A percentile compares a stretch with the other conserved stretches of the same genome.
Evolutionary conservation across 1,140 invertebrate species (phyloP).

Genomic region (Ceratoteleas bidentatus): DNA sequence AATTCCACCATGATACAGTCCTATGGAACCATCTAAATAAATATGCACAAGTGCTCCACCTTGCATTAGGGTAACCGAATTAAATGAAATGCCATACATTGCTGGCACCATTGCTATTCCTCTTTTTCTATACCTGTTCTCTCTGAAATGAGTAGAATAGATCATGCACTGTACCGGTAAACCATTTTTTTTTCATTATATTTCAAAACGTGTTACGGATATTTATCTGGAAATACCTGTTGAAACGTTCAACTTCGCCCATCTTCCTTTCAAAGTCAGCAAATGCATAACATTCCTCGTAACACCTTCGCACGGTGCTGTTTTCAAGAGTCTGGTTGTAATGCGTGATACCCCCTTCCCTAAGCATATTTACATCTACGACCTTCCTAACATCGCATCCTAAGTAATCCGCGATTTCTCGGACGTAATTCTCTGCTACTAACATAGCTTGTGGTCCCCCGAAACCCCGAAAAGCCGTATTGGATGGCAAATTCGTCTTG

Average conservation of each 20-base stretch:
- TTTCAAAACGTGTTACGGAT: too few relatives aligned
- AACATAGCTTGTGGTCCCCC: slow-evolving; percentile 95
- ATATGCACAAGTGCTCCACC: slow-evolving; percentile 94
- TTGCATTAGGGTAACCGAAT: slow-evolving; percentile 91
- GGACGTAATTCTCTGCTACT: slow-evolving; percentile 88
- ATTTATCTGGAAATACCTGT: too few relatives aligned
- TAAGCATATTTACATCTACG: slow-evolving; percentile 89
- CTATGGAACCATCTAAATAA: slow-evolving; percentile 94
- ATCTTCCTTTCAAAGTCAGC: slow-evolving; percentile 86
- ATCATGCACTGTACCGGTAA: too few relatives aligned
- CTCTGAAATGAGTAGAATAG: slow-evolving; percentile 78
- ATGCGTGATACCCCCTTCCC: slow-evolving; percentile 89
- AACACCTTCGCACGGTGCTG: slow-evolving; percentile 91
- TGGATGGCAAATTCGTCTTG: slow-evolving; percentile 93
- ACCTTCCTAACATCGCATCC: slow-evolving; percentile 83
- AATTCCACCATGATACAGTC: slow-evolving; percentile 93
- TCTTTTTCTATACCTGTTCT: slow-evolving; percentile 92
- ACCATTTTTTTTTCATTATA: too few relatives aligned
- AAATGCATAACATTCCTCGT: slow-evolving; percentile 88
- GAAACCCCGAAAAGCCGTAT: slow-evolving; percentile 95
- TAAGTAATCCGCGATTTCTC: slow-evolving; percentile 88
- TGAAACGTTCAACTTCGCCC: slow-evolving; percentile 86
- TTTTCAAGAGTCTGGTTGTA: slow-evolving; percentile 89
- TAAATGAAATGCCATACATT: slow-evolving; percentile 94
- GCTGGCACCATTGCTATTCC: slow-evolving; percentile 93